A percentile compares a stretch with the other conserved stretches of the same genome.
Conservation (phyloP, 2,888 invertebrate species). For the Drosophila recens region DNA sequence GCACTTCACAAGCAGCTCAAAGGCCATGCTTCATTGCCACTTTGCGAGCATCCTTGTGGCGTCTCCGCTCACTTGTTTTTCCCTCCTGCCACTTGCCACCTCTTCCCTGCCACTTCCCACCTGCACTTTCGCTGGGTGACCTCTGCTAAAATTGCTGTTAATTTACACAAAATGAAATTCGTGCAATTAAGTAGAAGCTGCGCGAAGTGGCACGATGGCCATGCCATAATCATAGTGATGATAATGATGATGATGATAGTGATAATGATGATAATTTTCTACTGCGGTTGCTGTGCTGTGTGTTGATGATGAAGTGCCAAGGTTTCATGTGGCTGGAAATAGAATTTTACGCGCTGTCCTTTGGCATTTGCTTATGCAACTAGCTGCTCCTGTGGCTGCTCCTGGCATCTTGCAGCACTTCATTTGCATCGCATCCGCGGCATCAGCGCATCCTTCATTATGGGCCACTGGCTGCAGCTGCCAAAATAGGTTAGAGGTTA, state of each 20-base stretch:
- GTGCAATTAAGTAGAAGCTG: slow-evolving; percentile 83
- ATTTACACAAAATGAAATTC: slow-evolving; percentile 84
- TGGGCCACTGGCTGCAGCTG: slow-evolving; percentile 53
- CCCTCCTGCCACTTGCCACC: slow-evolving; percentile 42
- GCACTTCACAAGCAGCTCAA: slow-evolving; percentile 32
- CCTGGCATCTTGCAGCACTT: slow-evolving; percentile 63
- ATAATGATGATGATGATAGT: slow-evolving; percentile 41
- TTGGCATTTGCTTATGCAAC: slow-evolving; percentile 65
- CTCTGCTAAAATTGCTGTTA: slow-evolving; percentile 82
- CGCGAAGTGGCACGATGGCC: slow-evolving; percentile 23
- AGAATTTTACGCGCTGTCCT: slow-evolving; percentile 73
- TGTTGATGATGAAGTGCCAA: slow-evolving; percentile 21
- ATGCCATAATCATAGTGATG: slow-evolving; percentile 40
- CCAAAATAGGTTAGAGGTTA: slow-evolving; percentile 80
- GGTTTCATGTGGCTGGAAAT: slow-evolving; percentile 30
- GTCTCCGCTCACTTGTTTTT: slow-evolving; percentile 5
- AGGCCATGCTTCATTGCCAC: slow-evolving; percentile 24
- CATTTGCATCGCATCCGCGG: slow-evolving; percentile 78
- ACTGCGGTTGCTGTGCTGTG: slow-evolving; percentile 3
- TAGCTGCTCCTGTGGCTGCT: slow-evolving; percentile 39
- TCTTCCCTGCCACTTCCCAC: slow-evolving; percentile 35
- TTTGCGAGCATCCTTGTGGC: slow-evolving; percentile 31
- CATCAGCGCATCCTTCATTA: slow-evolving; percentile 72
- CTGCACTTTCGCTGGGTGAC: slow-evolving; percentile 59
- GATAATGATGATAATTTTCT: slow-evolving; percentile 21